Base-by-base conservation (phyloP, 1,140 invertebrate genomes). In the Drosophila novamexicana region DNA sequence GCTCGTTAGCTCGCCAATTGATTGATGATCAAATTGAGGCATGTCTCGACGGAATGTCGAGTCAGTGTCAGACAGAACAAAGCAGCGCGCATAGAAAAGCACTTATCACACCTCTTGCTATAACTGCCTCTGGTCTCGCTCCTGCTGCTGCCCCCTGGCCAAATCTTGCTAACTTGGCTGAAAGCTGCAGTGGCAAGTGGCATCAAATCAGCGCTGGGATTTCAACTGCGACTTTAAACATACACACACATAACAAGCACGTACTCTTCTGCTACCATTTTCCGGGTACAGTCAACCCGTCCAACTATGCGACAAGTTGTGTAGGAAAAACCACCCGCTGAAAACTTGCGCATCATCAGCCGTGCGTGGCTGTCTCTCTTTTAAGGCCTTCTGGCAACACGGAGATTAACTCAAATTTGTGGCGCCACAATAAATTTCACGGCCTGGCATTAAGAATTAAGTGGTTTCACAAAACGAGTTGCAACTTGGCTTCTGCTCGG, bases 401-500 rank as follows among this genome's bases (percentile, higher is more conserved):
- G 45, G 54, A 83, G 83, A 86, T 86, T 86, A 86, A 88, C 76
- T 88, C 83, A 79, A 82, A 86, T 86, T 86, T 86, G 82, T 88
- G 79, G 82, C 79, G 73, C 76, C 53, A 78, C 76, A 88, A 88
- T 86, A 86, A 86, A 88, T 88, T 88, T 88, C 66, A 79, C 40
- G 69, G 66, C 45, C 57, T 47, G 71, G 83, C 76, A 88, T 86
- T 86, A 88, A 86, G 88, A 86, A 86, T 86, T 86, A 88, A 86
- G 83, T 79, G 76, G 34, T 56, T 58, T 61, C 71, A 74, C 58
- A 77, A 61, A 79, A 76, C 69, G 64, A 77, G 67, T 77, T 79
- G 76, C 83, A 72, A 81, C 56, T 29, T 66, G 79, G 65, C 79
- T 86, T 81, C 61, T 49, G 52, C 44, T 57, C 6, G 9, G 29